phyloP scores from a whole-genome alignment of 2,113 vertebrate genomes.

The Salvator merianae region DNA sequence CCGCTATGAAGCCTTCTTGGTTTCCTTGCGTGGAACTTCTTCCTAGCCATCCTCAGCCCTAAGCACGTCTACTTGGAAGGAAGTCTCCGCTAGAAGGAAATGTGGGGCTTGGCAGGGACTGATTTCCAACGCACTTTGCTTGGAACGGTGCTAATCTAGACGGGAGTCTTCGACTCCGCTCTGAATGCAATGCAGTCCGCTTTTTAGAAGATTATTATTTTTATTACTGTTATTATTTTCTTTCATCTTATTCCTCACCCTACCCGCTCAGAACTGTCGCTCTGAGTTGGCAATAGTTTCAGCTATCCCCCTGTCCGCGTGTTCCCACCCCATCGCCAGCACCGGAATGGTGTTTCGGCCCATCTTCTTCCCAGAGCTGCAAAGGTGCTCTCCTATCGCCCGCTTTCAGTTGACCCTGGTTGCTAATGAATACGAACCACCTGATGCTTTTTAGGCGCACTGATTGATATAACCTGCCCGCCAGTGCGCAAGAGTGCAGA shows the following conservation, averaged over 20 bases:
- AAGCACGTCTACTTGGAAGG: no score
- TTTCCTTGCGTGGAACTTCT: no score
- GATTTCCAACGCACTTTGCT: background rate
- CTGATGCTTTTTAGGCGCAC: background rate
- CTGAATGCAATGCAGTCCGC: background rate
- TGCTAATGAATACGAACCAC: slow-evolving; percentile 31
- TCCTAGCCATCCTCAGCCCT: no score
- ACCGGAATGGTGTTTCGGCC: slow-evolving; percentile 25
- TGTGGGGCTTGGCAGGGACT: background rate
- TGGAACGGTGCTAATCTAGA: background rate
- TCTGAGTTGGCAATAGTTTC: background rate
- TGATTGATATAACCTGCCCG: background rate
- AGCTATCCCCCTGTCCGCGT: background rate
- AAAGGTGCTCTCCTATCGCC: background rate
- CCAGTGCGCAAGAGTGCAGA: background rate
- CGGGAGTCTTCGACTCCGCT: background rate
- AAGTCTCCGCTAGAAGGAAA: background rate
- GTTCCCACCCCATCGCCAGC: background rate
- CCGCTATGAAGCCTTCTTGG: no score
- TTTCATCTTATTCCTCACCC: no score
- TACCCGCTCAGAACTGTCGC: background rate
- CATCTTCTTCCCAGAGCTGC: slow-evolving; percentile 14
- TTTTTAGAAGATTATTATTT: no score
- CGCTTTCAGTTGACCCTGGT: slow-evolving; percentile 28
- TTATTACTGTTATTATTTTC: no score